A percentile compares a stretch with the other conserved stretches of the same genome.
phyloP scores from a whole-genome alignment of 1,140 invertebrate genomes.

The Rhagoletis zephyria region DNA sequence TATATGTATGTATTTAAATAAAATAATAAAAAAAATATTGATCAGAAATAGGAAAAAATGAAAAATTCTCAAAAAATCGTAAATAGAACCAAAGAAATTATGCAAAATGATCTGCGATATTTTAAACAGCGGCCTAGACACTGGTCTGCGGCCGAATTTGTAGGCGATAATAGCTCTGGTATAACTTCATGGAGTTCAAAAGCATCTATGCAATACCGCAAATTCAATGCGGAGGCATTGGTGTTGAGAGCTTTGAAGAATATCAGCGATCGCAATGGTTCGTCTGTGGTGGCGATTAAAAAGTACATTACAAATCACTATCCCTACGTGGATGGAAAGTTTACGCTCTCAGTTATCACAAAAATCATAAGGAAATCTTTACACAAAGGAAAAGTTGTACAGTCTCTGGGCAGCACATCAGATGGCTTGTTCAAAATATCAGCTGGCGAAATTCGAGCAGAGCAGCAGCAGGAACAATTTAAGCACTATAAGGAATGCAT shows the following conservation, averaged over 20 bases:
- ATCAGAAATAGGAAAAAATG: neutral
- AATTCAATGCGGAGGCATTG: slow-evolving; percentile 15
- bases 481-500: slow-evolving; percentile 2
- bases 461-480: slow-evolving; percentile 9
- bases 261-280: slow-evolving; percentile 37
- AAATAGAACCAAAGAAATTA: neutral
- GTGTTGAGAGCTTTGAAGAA: slow-evolving; percentile 26
- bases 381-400: slow-evolving; percentile 13
- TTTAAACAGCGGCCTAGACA: neutral
- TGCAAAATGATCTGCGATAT: neutral
- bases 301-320: slow-evolving; percentile 51
- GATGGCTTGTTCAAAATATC: slow-evolving; percentile 28
- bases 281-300: slow-evolving; percentile 46
- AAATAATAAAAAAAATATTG: slow-evolving; percentile 21
- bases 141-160: neutral
- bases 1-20: neutral
- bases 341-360: slow-evolving; percentile 12
- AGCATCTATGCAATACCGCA: neutral
- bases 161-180: slow-evolving; percentile 8
- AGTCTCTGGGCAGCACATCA: neutral
- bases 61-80: neutral
- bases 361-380: neutral
- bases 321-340: slow-evolving; percentile 51
- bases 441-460: neutral
- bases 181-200: slow-evolving; percentile 48